Evolutionary conservation across 2,888 invertebrate species (phyloP).

Genomic region (Synanthedon formicaeformis): DNA sequence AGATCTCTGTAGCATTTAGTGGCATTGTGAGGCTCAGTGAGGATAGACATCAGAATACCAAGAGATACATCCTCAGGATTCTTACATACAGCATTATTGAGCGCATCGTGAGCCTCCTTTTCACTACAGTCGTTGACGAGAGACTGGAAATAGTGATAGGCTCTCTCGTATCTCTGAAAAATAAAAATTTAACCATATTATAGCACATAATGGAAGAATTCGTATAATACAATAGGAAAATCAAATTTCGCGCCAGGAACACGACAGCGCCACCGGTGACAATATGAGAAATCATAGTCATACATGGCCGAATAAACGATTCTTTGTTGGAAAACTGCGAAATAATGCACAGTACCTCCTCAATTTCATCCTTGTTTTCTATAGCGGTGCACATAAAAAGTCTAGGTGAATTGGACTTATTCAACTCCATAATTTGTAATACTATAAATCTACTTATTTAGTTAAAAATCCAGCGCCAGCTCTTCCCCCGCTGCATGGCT

Average conservation of each 20-base stretch:
- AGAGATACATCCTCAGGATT: constrained; percentile 94
- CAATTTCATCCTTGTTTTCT: constrained; percentile 90
- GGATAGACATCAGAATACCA: constrained; percentile 88
- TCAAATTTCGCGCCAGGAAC: constrained; percentile 54
- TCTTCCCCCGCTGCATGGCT: constrained; percentile 71
- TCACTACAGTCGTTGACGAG: constrained; percentile 88
- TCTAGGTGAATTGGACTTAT: constrained; percentile 75
- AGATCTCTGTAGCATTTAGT: constrained; percentile 92
- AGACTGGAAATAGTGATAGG: constrained; percentile 81
- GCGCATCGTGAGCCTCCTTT: constrained; percentile 92
- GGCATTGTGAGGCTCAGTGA: constrained; percentile 87
- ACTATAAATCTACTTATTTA: constrained; percentile 65
- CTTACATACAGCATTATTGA: constrained; percentile 90
- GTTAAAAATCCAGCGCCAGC: constrained; percentile 70
- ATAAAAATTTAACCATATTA: constrained; percentile 8
- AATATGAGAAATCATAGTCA: constrained; percentile 47
- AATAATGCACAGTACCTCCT: constrained; percentile 80
- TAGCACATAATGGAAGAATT: constrained; percentile 7
- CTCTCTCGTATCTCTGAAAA: constrained; percentile 90
- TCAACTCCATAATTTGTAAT: constrained; percentile 70
- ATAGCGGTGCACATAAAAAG: constrained; percentile 85
- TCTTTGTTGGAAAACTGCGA: constrained; percentile 63
- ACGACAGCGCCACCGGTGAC: constrained; percentile 58
- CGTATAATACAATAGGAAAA: constrained; percentile 10
- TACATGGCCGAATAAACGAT: constrained; percentile 66